Percentiles rank a stretch among this genome's conserved stretches.
phyloP scores from a whole-genome alignment of 2,888 invertebrate genomes.

The Nemotelus pantherinus region DNA sequence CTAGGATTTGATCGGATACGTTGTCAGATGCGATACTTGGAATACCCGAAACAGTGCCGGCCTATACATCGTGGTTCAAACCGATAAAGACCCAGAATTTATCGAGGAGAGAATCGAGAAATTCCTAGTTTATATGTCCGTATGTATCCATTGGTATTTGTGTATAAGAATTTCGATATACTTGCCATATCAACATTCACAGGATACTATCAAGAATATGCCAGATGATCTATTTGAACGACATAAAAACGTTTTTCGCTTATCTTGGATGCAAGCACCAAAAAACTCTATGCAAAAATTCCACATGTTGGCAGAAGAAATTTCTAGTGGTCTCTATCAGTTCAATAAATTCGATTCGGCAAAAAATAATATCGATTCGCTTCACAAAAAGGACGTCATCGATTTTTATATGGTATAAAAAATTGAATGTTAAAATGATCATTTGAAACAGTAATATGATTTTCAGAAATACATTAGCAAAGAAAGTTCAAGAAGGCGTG shows the following conservation, averaged over 20 bases:
- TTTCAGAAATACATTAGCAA: constrained; percentile 59
- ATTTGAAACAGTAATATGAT: neutral
- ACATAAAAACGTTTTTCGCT: constrained; percentile 79
- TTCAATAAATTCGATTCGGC: neutral
- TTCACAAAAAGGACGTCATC: constrained; percentile 20
- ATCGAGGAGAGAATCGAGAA: constrained; percentile 88
- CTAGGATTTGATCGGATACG: constrained; percentile 93
- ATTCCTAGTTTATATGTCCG: constrained; percentile 81
- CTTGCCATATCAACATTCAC: constrained; percentile 44
- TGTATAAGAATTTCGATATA: neutral
- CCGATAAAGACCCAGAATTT: constrained; percentile 80
- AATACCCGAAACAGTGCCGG: constrained; percentile 88
- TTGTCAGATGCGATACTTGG: constrained; percentile 89
- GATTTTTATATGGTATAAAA: constrained; percentile 18
- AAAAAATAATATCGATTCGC: neutral
- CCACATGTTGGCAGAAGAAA: neutral
- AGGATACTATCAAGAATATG: constrained; percentile 80
- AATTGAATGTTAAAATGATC: too few relatives aligned
- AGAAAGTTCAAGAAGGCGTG: constrained; percentile 64
- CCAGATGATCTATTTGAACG: constrained; percentile 80
- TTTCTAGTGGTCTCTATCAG: neutral
- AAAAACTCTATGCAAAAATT: constrained; percentile 5
- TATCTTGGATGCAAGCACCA: neutral
- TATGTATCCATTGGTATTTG: constrained; percentile 61
- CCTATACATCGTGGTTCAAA: constrained; percentile 81